phyloP scores from a whole-genome alignment of 2,113 vertebrate genomes.

The Platysternon megacephalum region DNA sequence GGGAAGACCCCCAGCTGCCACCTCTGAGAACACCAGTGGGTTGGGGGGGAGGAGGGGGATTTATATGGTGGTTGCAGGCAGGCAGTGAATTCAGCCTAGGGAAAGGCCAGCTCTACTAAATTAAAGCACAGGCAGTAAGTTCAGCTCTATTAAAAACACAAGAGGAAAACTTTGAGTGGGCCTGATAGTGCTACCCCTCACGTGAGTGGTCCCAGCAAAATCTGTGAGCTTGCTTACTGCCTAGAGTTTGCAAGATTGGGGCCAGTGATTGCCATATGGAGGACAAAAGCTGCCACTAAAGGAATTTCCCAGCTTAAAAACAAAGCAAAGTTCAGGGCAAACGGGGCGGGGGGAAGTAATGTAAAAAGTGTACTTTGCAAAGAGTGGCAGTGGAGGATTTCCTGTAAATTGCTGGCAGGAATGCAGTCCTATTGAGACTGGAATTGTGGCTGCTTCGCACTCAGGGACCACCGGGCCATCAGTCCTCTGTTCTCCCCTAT shows the following conservation, averaged over 20 bases:
- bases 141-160: neutral
- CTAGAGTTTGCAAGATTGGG: neutral
- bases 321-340: neutral
- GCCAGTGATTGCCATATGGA: conserved; percentile 47
- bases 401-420: neutral
- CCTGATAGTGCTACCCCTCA: fast-evolving
- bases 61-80: neutral
- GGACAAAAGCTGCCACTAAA: conserved; percentile 3
- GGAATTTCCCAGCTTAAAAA: neutral
- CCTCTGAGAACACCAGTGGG: neutral
- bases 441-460: neutral
- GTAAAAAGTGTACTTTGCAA: neutral
- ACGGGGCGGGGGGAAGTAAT: neutral
- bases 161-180: neutral
- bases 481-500: fast-evolving
- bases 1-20: neutral
- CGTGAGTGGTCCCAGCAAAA: fast-evolving
- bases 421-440: neutral
- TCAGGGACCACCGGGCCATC: fast-evolving
- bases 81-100: neutral
- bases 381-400: neutral
- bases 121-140: neutral
- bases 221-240: neutral
- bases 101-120: neutral
- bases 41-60: fast-evolving